These are phyloP conservation scores for Diadophis punctatus DNA, from an alignment of 2,113 vertebrate genomes.

Conservation along the genomic window DNA sequence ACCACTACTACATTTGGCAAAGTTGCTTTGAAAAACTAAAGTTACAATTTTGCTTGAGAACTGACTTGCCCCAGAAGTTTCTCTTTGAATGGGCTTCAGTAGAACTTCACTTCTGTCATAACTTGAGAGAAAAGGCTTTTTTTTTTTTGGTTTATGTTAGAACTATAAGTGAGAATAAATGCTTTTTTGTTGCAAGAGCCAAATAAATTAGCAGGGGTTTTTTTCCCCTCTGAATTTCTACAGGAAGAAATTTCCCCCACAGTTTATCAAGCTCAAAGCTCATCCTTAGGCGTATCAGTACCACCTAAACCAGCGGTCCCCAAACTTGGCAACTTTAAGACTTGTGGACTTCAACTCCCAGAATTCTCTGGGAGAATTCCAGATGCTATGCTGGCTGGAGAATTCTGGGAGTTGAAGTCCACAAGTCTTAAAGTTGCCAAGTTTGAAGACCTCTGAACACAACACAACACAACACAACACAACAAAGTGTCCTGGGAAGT, in stretches of 20 bases:
- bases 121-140: not conserved
- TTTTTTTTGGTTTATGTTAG: not conserved
- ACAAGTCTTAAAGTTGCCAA: too few species aligned
- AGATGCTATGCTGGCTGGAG: too few species aligned
- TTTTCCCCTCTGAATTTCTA: not conserved
- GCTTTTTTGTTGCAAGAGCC: not conserved
- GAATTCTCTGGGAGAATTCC: too few species aligned
- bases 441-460: too few species aligned
- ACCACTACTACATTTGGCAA: not conserved
- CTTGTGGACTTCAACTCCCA: too few species aligned
- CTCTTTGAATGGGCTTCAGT: not conserved
- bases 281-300: not conserved
- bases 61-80: not conserved
- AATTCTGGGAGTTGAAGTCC: too few species aligned
- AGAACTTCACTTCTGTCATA: not conserved
- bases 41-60: not conserved
- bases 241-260: not conserved
- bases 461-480: too few species aligned
- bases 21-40: not conserved
- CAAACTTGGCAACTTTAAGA: too few species aligned
- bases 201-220: not conserved
- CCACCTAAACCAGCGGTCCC: not conserved
- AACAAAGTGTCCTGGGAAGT: too few species aligned
- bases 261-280: not conserved
- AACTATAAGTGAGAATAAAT: not conserved